Evolutionary conservation across 1,140 invertebrate genomes (phyloP), one percentile per base, ranked within the genome.

Genomic region (Drosophila trapezifrons): DNA sequence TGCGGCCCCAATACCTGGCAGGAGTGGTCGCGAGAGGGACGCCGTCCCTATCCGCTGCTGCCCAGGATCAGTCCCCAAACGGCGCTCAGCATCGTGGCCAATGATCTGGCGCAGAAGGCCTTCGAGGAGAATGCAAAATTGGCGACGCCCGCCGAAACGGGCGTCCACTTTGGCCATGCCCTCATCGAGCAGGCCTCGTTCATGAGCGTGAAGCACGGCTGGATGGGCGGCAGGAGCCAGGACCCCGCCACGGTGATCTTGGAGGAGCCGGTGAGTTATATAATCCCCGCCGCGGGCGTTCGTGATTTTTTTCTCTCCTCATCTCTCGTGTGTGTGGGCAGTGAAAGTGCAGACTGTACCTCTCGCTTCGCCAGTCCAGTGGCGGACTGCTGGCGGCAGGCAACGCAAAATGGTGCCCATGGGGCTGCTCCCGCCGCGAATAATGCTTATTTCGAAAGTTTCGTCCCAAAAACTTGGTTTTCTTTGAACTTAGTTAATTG

Each of bases 1-100:
- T 94, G 94, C 90, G 97, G 97, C 12, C 95, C 96, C 60, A 96
- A 96, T 90, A 96, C 95, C 69, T 94, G 94, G 51, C 94, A 96
- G 80, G 96, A 96, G 92, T 98, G 97, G 97, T 94, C 96, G 62
- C 94, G 96, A 69, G 97, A 98, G 93, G 97, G 97, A 22, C 93
- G 97, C 29, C 94, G 97, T 80, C 92, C 95, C 45, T 95, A 98
- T 72, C 97, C 97, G 12, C 92, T 98, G 37, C 93, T 98, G 92
- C 96, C 96, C 7, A 93, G 97, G 71, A 94, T 96, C 18, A 95
- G 96, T 60, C 95, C 97, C 29, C 96, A 97, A 82, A 97, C 96
- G 4, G 95, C 95, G 17, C 97, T 97, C 85, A 96, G 96, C 76
- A 95, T 95, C 22, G 94, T 97, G 78, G 97, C 97, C n/a, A 97